Conservation (phyloP, 2,797 vertebrate species). For the Spinus olivaceus region DNA sequence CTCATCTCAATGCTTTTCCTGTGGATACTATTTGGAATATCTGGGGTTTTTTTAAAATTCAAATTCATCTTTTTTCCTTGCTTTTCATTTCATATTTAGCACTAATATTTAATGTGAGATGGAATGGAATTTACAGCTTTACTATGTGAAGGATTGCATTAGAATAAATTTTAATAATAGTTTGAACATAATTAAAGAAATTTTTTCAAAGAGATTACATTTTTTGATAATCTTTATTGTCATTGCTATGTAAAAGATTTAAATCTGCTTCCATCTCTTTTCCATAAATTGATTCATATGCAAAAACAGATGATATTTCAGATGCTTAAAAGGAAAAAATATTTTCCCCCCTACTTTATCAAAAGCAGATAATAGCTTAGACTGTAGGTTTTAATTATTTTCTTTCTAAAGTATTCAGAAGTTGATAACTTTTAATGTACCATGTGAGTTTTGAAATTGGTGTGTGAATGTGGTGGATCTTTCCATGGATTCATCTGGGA, state of each 20-base stretch:
- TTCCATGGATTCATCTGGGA: not conserved
- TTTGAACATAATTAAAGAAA: not conserved
- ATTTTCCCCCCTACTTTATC: not conserved
- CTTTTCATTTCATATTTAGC: not conserved
- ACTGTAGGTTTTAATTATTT: not conserved
- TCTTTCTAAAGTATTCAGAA: not conserved
- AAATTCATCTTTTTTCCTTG: not conserved
- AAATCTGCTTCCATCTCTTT: not conserved
- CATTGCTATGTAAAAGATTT: not conserved
- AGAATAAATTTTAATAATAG: not conserved
- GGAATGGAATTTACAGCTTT: not conserved
- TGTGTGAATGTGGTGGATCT: not conserved
- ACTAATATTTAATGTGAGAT: not conserved
- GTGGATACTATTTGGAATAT: not conserved
- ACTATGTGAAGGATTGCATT: not conserved
- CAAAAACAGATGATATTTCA: not conserved
- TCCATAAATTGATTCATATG: not conserved
- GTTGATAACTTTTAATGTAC: not conserved
- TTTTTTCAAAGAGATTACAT: slow-evolving; percentile 2
- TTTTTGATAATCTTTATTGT: slow-evolving; percentile 16
- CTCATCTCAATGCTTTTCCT: not conserved
- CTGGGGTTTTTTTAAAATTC: accelerated
- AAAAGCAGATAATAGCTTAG: not conserved
- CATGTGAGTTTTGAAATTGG: not conserved
- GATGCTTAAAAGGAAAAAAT: not conserved